Base-by-base conservation (phyloP, 1,140 invertebrate genomes). In the Parasteatoda tepidariorum region DNA sequence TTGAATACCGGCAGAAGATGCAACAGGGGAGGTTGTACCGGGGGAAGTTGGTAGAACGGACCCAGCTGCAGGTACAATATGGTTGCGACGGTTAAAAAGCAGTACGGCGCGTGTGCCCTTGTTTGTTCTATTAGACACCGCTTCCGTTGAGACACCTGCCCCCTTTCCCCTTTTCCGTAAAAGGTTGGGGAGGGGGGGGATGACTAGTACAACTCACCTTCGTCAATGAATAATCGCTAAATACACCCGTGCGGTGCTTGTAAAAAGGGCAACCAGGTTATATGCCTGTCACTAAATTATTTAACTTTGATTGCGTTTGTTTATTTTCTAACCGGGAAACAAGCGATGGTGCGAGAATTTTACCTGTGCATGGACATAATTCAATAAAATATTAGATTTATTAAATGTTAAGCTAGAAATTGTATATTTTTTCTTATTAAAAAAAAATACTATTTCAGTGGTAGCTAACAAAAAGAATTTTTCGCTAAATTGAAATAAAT, bases 51-150 rank as follows among this genome's bases (percentile, higher is more conserved):
- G 4, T 13, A 15, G 30, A 33, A 18, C 48, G 34, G 61, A 55
- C 24, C 75, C 75, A 78, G 75, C 75, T 78, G 75, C 75, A 78
- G 75, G 75, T 78, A 78, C 75, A 78, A 78, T 78, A 78, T 78
- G 75, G 75, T 78, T 66, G 62, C 62, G 75, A 67, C 64, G 73
- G 73, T 76, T 76, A 76, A n/a, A n/a, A n/a, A n/a, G 73, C 64
- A 59, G 73, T 76, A 64, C 64, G 75, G 75, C 61, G 61, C 75
- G 75, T 67, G 75, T 62, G 75, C 41, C 62, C 75, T 55, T 67
- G 41, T 67, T 78, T 78, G 75, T 78, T 78, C 62, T 67, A 67
- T 78, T 78, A 55, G 75, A 62, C 62, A 78, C 61, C 31, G 75
- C 75, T 78, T 78, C 75, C 75, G 75, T 78, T 78, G 75, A 24